phyloP scores from a whole-genome alignment of 2,888 invertebrate genomes.

The Drosophila parthenogenetica region DNA sequence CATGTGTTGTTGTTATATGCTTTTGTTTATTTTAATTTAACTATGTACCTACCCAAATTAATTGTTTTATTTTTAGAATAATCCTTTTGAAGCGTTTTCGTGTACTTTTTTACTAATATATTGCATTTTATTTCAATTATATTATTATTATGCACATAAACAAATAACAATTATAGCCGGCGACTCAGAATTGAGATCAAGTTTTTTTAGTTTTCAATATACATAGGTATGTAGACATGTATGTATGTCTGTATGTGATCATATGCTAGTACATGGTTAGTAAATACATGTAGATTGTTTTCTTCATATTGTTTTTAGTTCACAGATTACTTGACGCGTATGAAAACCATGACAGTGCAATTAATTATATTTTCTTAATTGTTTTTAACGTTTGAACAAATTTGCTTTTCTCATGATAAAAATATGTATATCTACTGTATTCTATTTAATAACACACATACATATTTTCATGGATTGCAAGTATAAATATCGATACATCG shows the following conservation, averaged over 20 bases:
- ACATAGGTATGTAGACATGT: slow-evolving; percentile 35
- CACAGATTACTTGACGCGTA: slow-evolving; percentile 5
- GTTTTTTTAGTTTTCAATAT: slow-evolving; percentile 47
- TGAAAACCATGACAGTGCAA: slow-evolving; percentile 20
- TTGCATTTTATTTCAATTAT: slow-evolving; percentile 31
- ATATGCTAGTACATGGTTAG: slow-evolving; percentile 21
- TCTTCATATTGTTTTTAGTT: slow-evolving; percentile 1
- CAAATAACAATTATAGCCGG: slow-evolving; percentile 47
- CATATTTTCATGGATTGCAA: slow-evolving; percentile 46
- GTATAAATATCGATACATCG: slow-evolving; percentile 51
- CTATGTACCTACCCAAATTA: slow-evolving; percentile 40
- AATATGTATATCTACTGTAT: slow-evolving; percentile 59
- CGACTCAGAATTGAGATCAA: slow-evolving; percentile 41
- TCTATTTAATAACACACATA: slow-evolving; percentile 52
- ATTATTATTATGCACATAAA: slow-evolving; percentile 19
- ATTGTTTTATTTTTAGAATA: slow-evolving; percentile 38
- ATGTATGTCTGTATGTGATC: slow-evolving; percentile 22
- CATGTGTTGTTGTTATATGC: background rate
- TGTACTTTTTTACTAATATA: slow-evolving; percentile 24
- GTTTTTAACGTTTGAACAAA: slow-evolving; percentile 24
- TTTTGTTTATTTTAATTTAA: slow-evolving; percentile 36
- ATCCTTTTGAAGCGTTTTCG: slow-evolving; percentile 29
- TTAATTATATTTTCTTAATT: slow-evolving; percentile 17
- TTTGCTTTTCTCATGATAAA: slow-evolving; percentile 53
- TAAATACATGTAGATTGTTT: slow-evolving; percentile 6